These are phyloP conservation scores for Dinocampus coccinellae DNA, from an alignment of 2,888 invertebrate genomes.

Conservation along the genomic window DNA sequence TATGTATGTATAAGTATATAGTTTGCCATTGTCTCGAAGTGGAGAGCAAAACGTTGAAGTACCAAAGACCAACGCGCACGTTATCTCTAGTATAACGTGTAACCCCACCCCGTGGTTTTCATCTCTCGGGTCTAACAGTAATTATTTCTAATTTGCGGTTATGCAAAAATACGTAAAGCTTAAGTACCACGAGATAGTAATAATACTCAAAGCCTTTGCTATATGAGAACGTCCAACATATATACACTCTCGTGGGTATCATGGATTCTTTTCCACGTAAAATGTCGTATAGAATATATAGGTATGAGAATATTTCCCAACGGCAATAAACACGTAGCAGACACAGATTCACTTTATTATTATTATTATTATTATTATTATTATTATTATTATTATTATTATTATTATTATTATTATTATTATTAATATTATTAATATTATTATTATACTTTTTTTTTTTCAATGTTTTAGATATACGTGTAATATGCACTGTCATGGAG, in stretches of 20 bases:
- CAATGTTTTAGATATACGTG: too few relatives aligned
- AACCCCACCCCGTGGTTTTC: background rate
- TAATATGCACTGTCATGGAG: background rate
- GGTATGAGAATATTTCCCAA: background rate
- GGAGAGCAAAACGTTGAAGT: background rate
- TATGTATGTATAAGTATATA: background rate
- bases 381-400: too few relatives aligned
- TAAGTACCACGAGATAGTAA: conserved; percentile 57
- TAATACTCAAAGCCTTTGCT: conserved; percentile 42
- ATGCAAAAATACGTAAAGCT: conserved; percentile 62
- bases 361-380: too few relatives aligned
- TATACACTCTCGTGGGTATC: conserved; percentile 10
- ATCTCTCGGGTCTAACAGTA: conserved; percentile 56
- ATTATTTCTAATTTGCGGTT: conserved; percentile 63
- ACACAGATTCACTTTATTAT: background rate
- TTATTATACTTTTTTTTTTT: too few relatives aligned
- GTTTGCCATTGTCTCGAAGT: background rate
- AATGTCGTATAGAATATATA: background rate
- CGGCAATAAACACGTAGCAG: background rate
- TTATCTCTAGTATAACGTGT: background rate
- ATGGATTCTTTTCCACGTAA: background rate
- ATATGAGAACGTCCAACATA: background rate
- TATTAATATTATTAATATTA: too few relatives aligned
- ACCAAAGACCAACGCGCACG: background rate
- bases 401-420: too few relatives aligned